Evolutionary conservation across 2,888 invertebrate genomes (phyloP), one percentile per base, ranked within the genome.

Genomic region (Mystacides longicornis): DNA sequence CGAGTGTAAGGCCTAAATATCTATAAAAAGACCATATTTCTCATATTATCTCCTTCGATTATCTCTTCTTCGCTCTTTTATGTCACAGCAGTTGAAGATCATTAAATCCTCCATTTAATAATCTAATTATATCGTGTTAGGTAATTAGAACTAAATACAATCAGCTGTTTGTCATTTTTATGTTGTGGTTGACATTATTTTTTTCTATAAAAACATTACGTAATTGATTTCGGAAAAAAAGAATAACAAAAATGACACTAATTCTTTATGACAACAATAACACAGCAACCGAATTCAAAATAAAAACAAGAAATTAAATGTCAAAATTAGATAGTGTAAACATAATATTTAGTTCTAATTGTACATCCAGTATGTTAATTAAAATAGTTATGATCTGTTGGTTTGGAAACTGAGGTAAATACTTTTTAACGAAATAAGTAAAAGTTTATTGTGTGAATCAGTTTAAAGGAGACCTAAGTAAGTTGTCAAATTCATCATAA

Each of bases 101-200:
- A 3, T 37, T 37, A 37, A 27, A 37, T 7, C n/a, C 37, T 37
- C 4, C 37, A 37, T 37, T 3, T 14, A 37, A 7, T 7, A n/a
- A 37, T 14, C 3, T 37, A 16, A 37, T 37, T 7, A 14, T 7
- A n/a, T 14, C 16, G 37, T 14, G 11, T 37, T 52, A 33, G 51
- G 48, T 52, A 43, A 56, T 53, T 54, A 50, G 53, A 50, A 53
- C 51, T 57, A 51, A 45, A 50, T 23, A 20, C 56, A 74, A 77
- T 77, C 76, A 76, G 77, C 77, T 77, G 78, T 77, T 76, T 76
- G 75, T 76, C 77, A 77, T 75, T 77, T n/a, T 77, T 75, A 77
- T 60, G 55, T 61, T 37, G 37, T 37, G 37, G 37, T 37, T 77
- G 77, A 77, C 77, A 78, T 77, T 76, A 55, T 60, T n/a, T 7